Base-by-base conservation (phyloP, 1,140 invertebrate genomes). In the Halesus radiatus region DNA sequence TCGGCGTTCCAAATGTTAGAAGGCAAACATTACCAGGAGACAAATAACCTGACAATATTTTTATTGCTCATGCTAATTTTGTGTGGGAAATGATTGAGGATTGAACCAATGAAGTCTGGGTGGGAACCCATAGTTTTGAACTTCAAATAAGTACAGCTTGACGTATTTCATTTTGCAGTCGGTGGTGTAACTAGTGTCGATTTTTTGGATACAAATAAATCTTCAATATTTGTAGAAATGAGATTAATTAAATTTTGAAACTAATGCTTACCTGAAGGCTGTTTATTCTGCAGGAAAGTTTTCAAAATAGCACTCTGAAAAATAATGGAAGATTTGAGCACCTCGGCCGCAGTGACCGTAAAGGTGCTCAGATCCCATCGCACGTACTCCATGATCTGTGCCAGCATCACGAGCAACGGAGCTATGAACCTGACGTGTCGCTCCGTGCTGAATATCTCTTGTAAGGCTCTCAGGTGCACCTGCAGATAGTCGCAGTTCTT, bases 331-430 rank as follows among this genome's bases (percentile, higher is more conserved):
- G 45, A 29, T 7, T 83, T n/a, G 13, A 81, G 15, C 8, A 83
- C 45, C 32, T 80, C 80, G 3, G 75, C 73, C 1, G 73, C 54
- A 15, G 18, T 18, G 0, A 26, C n/a, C 37, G 72, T 45, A 75
- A 77, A 83, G 10, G 15, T 74, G 3, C 52, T 20, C 20, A 83
- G 29, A 66, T 79, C 72, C 80, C 82, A 83, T 58, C 82, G 26
- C 5, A 66, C 13, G 8, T n/a, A 18, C 50, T 83, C 78, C 62
- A 83, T 73, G 6, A 83, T 77, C 60, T 81, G 80, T 13, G 68
- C 80, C 22, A 79, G 56, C 56, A 79, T 73, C 1, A 81, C 78
- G 22, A 83, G 23, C 16, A 80, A 32, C 13, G 80, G 56, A 62
- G 74, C 56, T 10, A 78, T 64, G 37, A 77, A 73, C 29, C 56